Evolutionary conservation across 2,113 vertebrate genomes (phyloP), one percentile per base, ranked within the genome.

Genomic region (Sardina pilchardus): DNA sequence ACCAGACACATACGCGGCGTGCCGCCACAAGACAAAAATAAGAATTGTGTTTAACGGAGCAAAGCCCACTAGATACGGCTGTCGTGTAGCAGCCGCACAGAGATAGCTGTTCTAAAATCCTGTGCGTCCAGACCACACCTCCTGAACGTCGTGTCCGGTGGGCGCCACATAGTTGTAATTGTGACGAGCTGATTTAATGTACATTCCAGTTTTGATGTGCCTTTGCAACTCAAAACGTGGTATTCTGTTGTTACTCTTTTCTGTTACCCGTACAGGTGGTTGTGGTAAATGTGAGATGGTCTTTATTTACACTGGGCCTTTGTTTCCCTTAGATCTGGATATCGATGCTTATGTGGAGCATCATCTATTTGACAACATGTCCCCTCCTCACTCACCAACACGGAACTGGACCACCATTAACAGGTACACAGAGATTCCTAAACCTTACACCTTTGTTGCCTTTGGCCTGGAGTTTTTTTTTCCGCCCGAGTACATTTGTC

Each of bases 271-370:
- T 56, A 56, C 21, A 59, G 6, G 19, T 24, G 19, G 6, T 59
- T 59, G 4, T 24, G 19, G 21, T 67, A 30, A 67, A 30, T 67
- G n/a, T 67, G n/a, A 67, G n/a, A 30, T 67, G n/a, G 71, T 34
- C 71, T 78, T 78, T 26, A 8, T n/a, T n/a, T 78, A 36, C 12
- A 8, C 1, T 30, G n/a, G n/a, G 63, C 24, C 21, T 67, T 24
- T 8, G 6, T 45, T 36, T 85, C 10, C 87, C 84, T 42, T 85
- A 95, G 95, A 93, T 91, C 90, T 95, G 67, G 93, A 93, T 91
- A 90, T 95, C 45, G 93, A 94, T 44, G 93, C 92, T 0, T 95
- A 93, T 90, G 94, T 96, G 63, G 92, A 96, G 83, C 91, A 42
- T 42, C 92, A 94, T 87, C 90, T 95, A 84, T 95, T 96, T 86